Base-by-base conservation (phyloP, 2,888 invertebrate genomes). In the Aleiodes testaceus region DNA sequence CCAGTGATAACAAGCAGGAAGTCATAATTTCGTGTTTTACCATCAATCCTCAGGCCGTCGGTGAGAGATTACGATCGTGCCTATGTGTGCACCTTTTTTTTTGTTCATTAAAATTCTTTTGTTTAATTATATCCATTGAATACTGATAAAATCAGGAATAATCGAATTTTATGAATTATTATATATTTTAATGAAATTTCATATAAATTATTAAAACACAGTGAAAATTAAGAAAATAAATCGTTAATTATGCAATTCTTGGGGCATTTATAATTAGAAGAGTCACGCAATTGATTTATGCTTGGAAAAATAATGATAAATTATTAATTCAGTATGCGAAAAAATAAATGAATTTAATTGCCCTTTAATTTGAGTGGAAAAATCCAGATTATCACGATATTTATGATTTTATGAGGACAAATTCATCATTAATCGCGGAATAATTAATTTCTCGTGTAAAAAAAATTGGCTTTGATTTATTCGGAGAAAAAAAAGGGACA, bases 211-310 rank as follows among this genome's bases (percentile, higher is more conserved):
- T 26, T 5, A 26, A 26, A n/a, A n/a, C n/a, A 3, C 26, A 26
- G 5, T 5, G 5, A 22, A 69, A 67, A 53, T 52, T 45, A 59
- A 26, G 42, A 42, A 65, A 72, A 26, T 18, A 52, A 67, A 59
- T 36, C 9, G 6, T 44, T 45, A n/a, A 45, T 45, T 45, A 11
- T 45, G 3, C 12, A 52, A n/a, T 11, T 52, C 2, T 11, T 11
- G 12, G 22, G n/a, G 79, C 81, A 76, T 53, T 84, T 82, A 84
- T 84, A 85, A 84, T 84, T 85, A 84, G 81, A 85, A 81, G 79
- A 83, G 82, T 80, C 81, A 79, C 78, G 75, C 77, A 77, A 81
- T 82, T 84, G 84, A 85, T 85, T 84, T 84, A 84, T 81, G 80
- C 20, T 36, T n/a, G 44, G 11, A 30, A 55, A 55, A 55, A 55